These are phyloP conservation scores for Scalopus aquaticus DNA, from an alignment of 2,113 vertebrate species.

Conservation along the genomic window DNA sequence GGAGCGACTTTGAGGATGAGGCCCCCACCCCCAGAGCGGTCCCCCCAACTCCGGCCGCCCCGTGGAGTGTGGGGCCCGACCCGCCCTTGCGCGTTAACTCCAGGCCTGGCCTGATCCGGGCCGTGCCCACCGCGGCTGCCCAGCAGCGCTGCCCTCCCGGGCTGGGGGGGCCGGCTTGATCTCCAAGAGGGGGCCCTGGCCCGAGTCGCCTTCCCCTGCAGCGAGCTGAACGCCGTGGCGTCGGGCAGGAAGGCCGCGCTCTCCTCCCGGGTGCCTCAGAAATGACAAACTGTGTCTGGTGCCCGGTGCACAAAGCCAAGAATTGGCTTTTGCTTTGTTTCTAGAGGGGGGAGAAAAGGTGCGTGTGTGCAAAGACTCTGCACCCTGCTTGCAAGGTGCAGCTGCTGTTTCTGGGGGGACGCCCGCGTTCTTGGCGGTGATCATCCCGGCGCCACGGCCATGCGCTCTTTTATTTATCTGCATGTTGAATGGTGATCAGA, in stretches of 20 bases:
- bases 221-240: not conserved
- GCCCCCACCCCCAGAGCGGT: not conserved
- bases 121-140: no score
- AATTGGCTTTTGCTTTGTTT: slow-evolving; percentile 9
- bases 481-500: slow-evolving; percentile 49
- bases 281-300: not conserved
- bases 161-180: not conserved
- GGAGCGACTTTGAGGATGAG: not conserved
- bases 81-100: not conserved
- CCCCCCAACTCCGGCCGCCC: not conserved
- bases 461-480: slow-evolving; percentile 12
- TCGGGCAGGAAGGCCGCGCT: not conserved
- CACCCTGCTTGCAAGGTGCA: slow-evolving; percentile 31
- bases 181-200: not conserved
- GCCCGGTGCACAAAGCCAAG: slow-evolving; percentile 14
- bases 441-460: slow-evolving; percentile 6
- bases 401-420: slow-evolving; percentile 1
- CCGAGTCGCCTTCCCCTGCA: slow-evolving; percentile 17
- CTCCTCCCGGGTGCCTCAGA: not conserved
- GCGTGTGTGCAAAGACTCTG: not conserved
- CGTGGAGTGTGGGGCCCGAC: not conserved
- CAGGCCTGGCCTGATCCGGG: no score
- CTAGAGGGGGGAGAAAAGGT: not conserved
- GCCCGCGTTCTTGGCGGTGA: not conserved
- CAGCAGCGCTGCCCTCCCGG: no score